Evolutionary conservation across 2,888 invertebrate genomes (phyloP), one percentile per base, ranked within the genome.

Genomic region (Cataglyphis livida): DNA sequence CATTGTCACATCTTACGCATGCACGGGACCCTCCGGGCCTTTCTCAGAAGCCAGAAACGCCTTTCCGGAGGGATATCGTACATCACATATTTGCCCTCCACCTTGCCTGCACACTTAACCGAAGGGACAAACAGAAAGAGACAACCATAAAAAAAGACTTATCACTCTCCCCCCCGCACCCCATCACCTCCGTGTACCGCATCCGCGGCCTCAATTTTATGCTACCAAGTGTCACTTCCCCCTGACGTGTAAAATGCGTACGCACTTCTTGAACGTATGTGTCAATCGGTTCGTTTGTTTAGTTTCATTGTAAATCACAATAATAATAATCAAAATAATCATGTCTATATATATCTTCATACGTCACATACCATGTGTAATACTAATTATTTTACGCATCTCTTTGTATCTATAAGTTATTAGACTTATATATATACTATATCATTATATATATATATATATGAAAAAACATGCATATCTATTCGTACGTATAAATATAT

Each of bases 401-500:
- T 85, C 87, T 91, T 91, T 91, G 90, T 91, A 90, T 89, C 75
- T 66, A 83, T 91, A 90, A 91, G 89, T 91, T 90, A 89, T 90
- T 91, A 91, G 87, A 89, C 84, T 81, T 70, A 79, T 70, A 35
- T 38, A 51, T 7, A 51, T 51, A 51, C 28, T 28, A 28, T 28
- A 28, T 28, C 28, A 28, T 28, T 64, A 64, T 41, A 64, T 79
- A 82, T 83, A 64, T 79, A 82, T 83, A 81, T 85, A 87, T 86
- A 84, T 83, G 83, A 76, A 21, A 74, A 74, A 82, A 87, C 71
- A 85, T 84, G 79, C 87, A 85, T 84, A 48, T 70, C 41, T 79
- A 28, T 81, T 87, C 84, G 79, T 88, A 88, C 88, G 84, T 88
- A 87, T 81, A 84, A 89, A 86, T 85, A 85, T 78, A 84, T 85